Evolutionary conservation across 2,113 vertebrate species (phyloP).

Genomic region (Ammodytes marinus): DNA sequence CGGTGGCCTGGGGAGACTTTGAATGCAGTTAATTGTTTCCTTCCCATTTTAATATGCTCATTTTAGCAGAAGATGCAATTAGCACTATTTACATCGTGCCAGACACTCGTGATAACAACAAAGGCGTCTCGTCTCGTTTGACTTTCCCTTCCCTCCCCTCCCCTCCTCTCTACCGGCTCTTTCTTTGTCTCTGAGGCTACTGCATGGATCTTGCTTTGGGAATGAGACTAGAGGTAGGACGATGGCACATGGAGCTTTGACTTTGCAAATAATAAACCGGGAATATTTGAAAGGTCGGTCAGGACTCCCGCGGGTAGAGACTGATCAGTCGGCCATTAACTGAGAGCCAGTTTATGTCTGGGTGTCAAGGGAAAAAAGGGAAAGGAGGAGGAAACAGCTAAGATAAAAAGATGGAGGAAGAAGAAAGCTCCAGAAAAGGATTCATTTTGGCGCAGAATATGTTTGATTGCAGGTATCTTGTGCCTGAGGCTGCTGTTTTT

Average conservation of each 20-base stretch:
- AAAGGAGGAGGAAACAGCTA: not conserved
- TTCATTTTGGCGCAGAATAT: slow-evolving; percentile 2
- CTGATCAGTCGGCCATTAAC: slow-evolving; percentile 74
- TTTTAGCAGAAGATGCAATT: slow-evolving; percentile 76
- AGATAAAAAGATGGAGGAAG: not conserved
- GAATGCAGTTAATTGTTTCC: slow-evolving; percentile 54
- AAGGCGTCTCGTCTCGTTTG: slow-evolving; percentile 52
- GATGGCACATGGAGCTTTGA: slow-evolving; percentile 54
- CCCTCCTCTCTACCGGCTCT: slow-evolving; percentile 15
- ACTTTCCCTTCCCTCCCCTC: slow-evolving; percentile 17
- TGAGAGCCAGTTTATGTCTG: slow-evolving; percentile 37
- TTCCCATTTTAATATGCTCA: slow-evolving; percentile 67
- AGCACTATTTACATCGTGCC: slow-evolving; percentile 81
- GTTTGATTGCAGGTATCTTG: slow-evolving; percentile 1
- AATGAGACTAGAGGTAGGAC: slow-evolving; percentile 58
- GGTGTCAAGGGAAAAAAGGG: slow-evolving; percentile 19
- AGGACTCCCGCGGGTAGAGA: slow-evolving; percentile 62
- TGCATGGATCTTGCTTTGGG: slow-evolving; percentile 32
- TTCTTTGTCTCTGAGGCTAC: slow-evolving; percentile 57
- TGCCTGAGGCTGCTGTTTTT: slow-evolving; percentile 45
- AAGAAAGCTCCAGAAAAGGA: not conserved
- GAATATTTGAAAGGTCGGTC: slow-evolving; percentile 67
- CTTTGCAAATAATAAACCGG: slow-evolving; percentile 70
- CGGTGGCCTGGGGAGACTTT: slow-evolving; percentile 43
- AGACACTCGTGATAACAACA: slow-evolving; percentile 71